Evolutionary conservation across 2,797 vertebrate genomes (phyloP), one percentile per base, ranked within the genome.

Genomic region (Bovichtus diacanthus): DNA sequence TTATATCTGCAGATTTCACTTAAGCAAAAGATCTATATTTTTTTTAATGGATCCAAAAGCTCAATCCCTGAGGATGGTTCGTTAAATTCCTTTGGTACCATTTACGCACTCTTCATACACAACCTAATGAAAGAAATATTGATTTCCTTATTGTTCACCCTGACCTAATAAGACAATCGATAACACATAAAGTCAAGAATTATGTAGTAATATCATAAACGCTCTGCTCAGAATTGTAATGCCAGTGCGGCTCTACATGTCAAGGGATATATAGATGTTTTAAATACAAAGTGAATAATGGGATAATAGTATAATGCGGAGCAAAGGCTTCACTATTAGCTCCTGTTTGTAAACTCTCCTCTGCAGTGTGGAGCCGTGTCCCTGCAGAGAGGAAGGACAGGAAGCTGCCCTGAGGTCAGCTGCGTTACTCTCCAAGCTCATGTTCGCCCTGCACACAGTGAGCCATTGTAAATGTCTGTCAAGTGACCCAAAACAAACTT

Each of bases 381-480:
- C 66, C 15, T 46, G 62, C 69, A 62, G 47, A 82, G 70, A 36
- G 66, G 65, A 59, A 46, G 59, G 69, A 86, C 82, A 81, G 83
- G 83, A 90, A 89, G 78, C 76, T 69, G 80, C 64, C 85, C 82
- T 39, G 31, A 75, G 86, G 89, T 87, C 81, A 65, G 82, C 3
- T 3, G 25, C 25, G 16, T 62, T 81, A 60, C 56, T 74, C 59
- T 77, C 60, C 15, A 9, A 56, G 60, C 81, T 85, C 76, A 44
- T 90, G 76, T 63, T 86, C 49, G 34, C 74, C 77, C 39, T 61
- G 80, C 56, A 61, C 84, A 91, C 80, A 89, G 63, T 61, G 64
- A 74, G 31, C 75, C 70, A 81, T 84, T 92, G 84, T 90, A 74
- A 81, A 70, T 7, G 61, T 63, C 44, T 66, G 82, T 79, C 63